Evolutionary conservation across 1,140 invertebrate genomes (phyloP).

Genomic region (Latrodectus geometricus): DNA sequence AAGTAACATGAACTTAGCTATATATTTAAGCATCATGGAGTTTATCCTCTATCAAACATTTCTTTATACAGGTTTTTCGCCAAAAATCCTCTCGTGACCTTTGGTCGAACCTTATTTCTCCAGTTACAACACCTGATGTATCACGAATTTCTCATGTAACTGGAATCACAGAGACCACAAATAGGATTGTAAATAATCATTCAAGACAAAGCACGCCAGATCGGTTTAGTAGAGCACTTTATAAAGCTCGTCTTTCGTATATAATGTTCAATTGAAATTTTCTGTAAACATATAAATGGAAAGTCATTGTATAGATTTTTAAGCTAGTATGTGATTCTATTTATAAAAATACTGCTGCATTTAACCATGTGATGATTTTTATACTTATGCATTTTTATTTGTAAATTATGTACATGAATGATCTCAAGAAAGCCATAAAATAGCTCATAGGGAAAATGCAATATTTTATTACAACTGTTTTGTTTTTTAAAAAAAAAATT

Average conservation of each 20-base stretch:
- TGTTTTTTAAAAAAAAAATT: too few relatives aligned
- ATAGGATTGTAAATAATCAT: neutral
- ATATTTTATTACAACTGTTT: too few relatives aligned
- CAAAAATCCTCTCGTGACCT: conserved; percentile 4
- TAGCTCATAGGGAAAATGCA: too few relatives aligned
- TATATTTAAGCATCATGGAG: too few relatives aligned
- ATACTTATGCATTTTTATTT: too few relatives aligned
- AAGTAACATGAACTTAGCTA: too few relatives aligned
- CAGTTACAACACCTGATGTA: neutral
- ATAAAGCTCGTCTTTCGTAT: conserved; percentile 4
- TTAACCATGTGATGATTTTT: too few relatives aligned
- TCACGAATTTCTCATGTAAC: neutral
- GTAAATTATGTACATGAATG: too few relatives aligned
- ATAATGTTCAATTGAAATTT: neutral
- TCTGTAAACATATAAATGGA: neutral
- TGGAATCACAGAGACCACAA: neutral
- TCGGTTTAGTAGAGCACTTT: neutral
- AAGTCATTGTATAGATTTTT: too few relatives aligned
- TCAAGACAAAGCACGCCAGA: neutral
- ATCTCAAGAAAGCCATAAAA: too few relatives aligned
- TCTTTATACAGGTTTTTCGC: conserved; percentile 5
- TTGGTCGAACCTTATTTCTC: neutral
- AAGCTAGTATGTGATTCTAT: too few relatives aligned
- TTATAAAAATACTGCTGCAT: too few relatives aligned
- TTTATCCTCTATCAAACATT: neutral